These are phyloP conservation scores for Sorex maritimensis DNA, from an alignment of 2,797 vertebrate genomes.

Conservation along the genomic window DNA sequence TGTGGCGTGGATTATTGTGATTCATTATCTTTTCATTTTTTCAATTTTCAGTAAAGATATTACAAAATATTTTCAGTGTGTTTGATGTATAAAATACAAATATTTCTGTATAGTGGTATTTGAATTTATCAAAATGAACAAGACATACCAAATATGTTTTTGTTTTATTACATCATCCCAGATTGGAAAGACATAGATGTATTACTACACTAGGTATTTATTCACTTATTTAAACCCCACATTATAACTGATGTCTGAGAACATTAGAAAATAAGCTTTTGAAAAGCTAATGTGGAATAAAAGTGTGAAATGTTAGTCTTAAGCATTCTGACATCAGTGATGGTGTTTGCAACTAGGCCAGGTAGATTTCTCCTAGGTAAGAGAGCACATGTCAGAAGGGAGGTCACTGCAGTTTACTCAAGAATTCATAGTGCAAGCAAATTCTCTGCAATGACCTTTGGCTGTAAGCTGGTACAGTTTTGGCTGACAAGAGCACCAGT, in stretches of 20 bases:
- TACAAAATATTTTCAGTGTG: conserved; percentile 21
- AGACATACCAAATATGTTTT: not conserved
- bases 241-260: not conserved
- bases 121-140: conserved; percentile 43
- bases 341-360: not conserved
- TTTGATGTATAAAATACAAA: not conserved
- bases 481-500: not conserved
- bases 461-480: not conserved
- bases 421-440: conserved; percentile 51
- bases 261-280: not conserved
- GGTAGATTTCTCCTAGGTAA: too few species aligned
- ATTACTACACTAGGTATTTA: not conserved
- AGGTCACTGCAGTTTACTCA: conserved; percentile 30
- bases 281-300: not conserved
- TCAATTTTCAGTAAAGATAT: not conserved
- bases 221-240: not conserved
- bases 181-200: not conserved
- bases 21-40: conserved; percentile 15
- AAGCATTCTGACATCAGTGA: not conserved
- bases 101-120: not conserved
- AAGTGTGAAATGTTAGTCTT: not conserved
- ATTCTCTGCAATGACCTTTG: not conserved
- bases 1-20: not conserved
- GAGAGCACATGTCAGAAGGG: conserved; percentile 6
- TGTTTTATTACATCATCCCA: not conserved